Percentiles rank a stretch among this genome's conserved stretches.
phyloP scores from a whole-genome alignment of 1,140 invertebrate genomes.

The Drosophila nasuta region DNA sequence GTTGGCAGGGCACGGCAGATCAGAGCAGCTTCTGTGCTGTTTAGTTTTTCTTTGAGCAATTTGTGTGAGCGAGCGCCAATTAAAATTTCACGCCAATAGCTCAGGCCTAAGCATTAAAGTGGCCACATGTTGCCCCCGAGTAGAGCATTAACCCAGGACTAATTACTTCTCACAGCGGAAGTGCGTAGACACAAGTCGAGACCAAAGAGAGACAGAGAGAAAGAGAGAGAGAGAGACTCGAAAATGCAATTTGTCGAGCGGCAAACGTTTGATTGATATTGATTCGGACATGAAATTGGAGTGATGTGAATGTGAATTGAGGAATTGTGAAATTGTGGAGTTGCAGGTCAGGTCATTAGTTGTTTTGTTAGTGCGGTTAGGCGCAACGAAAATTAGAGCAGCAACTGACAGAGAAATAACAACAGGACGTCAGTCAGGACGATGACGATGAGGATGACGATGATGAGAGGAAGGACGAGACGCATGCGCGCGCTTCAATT shows the following conservation, averaged over 20 bases:
- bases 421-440: not conserved
- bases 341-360: constrained; percentile 66
- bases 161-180: constrained; percentile 65
- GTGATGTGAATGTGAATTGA: not conserved
- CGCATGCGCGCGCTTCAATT: constrained; percentile 79
- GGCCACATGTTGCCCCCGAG: constrained; percentile 64
- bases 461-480: constrained; percentile 18
- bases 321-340: constrained; percentile 6
- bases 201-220: constrained; percentile 5
- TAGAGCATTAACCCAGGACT: constrained; percentile 50
- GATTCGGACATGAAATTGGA: constrained; percentile 58
- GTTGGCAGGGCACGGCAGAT: not conserved
- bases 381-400: constrained; percentile 73
- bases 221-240: not conserved
- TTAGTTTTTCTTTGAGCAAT: not conserved
- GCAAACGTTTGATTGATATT: constrained; percentile 80
- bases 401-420: constrained; percentile 28
- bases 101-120: constrained; percentile 29
- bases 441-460: not conserved
- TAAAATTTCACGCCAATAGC: constrained; percentile 82
- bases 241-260: constrained; percentile 77
- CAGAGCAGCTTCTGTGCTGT: constrained; percentile 12
- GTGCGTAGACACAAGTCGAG: constrained; percentile 23
- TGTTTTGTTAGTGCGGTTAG: constrained; percentile 45
- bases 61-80: constrained; percentile 52